phyloP scores from a whole-genome alignment of 2,113 vertebrate species.

The Taxidea taxus region DNA sequence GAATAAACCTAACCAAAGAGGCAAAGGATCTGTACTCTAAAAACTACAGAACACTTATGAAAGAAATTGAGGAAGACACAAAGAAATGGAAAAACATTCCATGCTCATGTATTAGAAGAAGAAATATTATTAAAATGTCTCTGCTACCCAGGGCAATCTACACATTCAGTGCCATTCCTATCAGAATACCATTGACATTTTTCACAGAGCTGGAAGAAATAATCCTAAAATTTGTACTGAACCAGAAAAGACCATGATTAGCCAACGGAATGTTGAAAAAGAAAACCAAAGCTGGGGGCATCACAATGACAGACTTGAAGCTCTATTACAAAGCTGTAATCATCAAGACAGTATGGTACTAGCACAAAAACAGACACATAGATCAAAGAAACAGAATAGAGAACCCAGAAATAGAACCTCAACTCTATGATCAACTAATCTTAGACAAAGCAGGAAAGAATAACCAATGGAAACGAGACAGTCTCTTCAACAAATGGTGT shows the following conservation, averaged over 20 bases:
- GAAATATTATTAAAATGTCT: background rate
- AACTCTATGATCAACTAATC: background rate
- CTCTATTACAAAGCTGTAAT: background rate
- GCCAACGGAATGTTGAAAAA: background rate
- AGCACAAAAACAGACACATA: background rate
- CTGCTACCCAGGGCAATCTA: background rate
- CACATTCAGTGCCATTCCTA: background rate
- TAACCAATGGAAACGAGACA: background rate
- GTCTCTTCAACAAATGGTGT: background rate
- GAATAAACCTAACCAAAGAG: background rate
- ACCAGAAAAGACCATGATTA: background rate
- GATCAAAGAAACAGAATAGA: background rate
- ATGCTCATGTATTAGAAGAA: background rate
- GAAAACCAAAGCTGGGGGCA: background rate
- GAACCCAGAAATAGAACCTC: background rate
- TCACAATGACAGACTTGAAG: background rate
- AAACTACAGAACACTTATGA: background rate
- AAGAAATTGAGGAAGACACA: background rate
- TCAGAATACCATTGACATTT: background rate
- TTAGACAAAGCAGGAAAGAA: background rate
- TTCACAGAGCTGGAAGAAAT: background rate
- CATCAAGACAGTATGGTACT: background rate
- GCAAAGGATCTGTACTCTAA: background rate
- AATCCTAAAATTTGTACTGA: background rate
- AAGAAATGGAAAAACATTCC: background rate